Conservation (phyloP, 2,888 invertebrate species). For the Ornithoptera priamus region DNA sequence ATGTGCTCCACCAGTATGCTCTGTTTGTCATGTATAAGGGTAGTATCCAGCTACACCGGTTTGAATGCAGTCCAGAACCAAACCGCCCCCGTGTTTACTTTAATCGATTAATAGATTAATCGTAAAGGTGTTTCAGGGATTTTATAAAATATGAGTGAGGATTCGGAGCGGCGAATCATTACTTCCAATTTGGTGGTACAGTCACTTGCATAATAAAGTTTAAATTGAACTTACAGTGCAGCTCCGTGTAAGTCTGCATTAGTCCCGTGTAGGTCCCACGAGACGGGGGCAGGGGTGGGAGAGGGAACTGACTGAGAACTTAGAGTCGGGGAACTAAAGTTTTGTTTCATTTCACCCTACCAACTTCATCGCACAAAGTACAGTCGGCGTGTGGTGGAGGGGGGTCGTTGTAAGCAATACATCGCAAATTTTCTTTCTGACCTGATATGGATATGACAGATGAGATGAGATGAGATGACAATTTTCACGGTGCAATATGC, state of each 20-base stretch:
- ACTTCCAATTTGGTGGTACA: conserved; percentile 70
- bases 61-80: too few species aligned
- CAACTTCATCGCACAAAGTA: conserved; percentile 7
- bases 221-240: conserved; percentile 74
- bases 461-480: too few species aligned
- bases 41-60: too few species aligned
- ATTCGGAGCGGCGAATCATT: conserved; percentile 59
- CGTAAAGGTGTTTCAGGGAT: too few species aligned
- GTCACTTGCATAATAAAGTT: conserved; percentile 74
- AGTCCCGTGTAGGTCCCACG: conserved; percentile 51
- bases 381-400: neutral
- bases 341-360: conserved; percentile 17
- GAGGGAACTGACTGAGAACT: conserved; percentile 26
- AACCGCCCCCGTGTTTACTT: too few species aligned
- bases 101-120: too few species aligned
- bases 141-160: conserved; percentile 13
- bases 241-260: conserved; percentile 75
- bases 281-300: conserved; percentile 41
- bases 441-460: too few species aligned
- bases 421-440: too few species aligned
- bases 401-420: too few species aligned
- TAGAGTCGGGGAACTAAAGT: conserved; percentile 25
- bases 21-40: too few species aligned
- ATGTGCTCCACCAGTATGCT: too few species aligned
- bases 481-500: too few species aligned